A percentile compares a stretch with the other conserved stretches of the same genome.
phyloP scores from a whole-genome alignment of 2,113 vertebrate species.

The Pandion haliaetus region DNA sequence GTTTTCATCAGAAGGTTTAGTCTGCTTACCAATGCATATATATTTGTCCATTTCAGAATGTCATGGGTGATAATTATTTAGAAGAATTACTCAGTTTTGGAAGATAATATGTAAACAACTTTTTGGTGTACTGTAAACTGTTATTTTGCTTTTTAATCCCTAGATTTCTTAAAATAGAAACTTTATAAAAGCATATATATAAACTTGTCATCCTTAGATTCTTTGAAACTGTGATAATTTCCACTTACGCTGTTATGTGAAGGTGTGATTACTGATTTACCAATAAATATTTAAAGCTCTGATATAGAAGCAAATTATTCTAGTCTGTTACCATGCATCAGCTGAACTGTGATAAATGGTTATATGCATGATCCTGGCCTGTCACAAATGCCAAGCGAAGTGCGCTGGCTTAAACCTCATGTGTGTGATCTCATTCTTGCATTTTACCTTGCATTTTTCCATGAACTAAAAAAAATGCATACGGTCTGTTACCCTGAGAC shows the following conservation, averaged over 20 bases:
- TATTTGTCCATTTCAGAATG: not conserved
- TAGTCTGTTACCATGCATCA: not conserved
- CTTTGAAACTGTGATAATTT: not conserved
- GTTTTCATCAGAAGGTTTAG: not conserved
- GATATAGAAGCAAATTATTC: not conserved
- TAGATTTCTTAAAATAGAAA: not conserved
- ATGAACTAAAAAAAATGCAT: not conserved
- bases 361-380: not conserved
- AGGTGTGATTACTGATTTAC: not conserved
- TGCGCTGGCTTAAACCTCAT: not conserved
- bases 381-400: not conserved
- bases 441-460: not conserved
- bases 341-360: not conserved
- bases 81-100: not conserved
- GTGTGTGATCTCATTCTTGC: not conserved
- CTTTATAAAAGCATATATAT: not conserved
- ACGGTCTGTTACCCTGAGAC: not conserved
- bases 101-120: not conserved
- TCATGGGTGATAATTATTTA: not conserved
- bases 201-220: not conserved
- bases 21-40: not conserved
- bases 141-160: not conserved
- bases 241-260: not conserved
- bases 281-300: not conserved
- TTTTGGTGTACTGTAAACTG: not conserved